These are phyloP conservation scores for Drosophila acutilabella DNA, from an alignment of 2,888 invertebrate genomes.

Conservation along the genomic window DNA sequence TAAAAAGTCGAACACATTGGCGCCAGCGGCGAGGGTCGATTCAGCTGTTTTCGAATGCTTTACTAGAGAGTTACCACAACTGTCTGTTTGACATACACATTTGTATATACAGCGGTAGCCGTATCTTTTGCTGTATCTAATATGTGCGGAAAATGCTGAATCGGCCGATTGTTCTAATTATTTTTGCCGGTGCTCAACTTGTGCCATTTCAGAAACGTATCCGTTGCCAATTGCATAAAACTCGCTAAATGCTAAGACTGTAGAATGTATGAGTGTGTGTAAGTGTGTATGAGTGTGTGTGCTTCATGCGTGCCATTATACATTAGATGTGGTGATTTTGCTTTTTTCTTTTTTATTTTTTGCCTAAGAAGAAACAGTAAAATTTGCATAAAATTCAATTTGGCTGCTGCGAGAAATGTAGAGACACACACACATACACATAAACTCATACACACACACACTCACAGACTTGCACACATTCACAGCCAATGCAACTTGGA, in stretches of 20 bases:
- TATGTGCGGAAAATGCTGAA: slow-evolving; percentile 22
- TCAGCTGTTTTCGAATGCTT: neutral
- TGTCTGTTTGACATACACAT: slow-evolving; percentile 49
- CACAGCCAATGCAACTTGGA: slow-evolving; percentile 72
- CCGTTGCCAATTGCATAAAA: slow-evolving; percentile 73
- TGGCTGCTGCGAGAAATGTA: slow-evolving; percentile 62
- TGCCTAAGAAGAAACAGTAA: slow-evolving; percentile 67
- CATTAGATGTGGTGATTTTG: slow-evolving; percentile 76
- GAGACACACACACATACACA: slow-evolving; percentile 32
- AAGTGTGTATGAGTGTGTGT: slow-evolving; percentile 28
- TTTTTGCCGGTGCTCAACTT: slow-evolving; percentile 27
- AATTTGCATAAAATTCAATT: slow-evolving; percentile 82
- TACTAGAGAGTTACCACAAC: slow-evolving; percentile 23
- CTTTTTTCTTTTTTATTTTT: slow-evolving; percentile 14
- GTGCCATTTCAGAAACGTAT: slow-evolving; percentile 49
- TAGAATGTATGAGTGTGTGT: slow-evolving; percentile 12
- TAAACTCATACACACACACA: slow-evolving; percentile 12
- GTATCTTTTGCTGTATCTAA: neutral
- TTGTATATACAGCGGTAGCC: slow-evolving; percentile 3
- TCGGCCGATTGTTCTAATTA: slow-evolving; percentile 54
- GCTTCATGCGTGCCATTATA: slow-evolving; percentile 67
- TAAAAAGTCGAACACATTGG: slow-evolving; percentile 54
- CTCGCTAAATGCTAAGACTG: slow-evolving; percentile 39
- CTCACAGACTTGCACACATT: slow-evolving; percentile 18
- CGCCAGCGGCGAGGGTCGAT: slow-evolving; percentile 51